Conservation (phyloP, 2,113 vertebrate genomes). For the Carassius gibelio region DNA sequence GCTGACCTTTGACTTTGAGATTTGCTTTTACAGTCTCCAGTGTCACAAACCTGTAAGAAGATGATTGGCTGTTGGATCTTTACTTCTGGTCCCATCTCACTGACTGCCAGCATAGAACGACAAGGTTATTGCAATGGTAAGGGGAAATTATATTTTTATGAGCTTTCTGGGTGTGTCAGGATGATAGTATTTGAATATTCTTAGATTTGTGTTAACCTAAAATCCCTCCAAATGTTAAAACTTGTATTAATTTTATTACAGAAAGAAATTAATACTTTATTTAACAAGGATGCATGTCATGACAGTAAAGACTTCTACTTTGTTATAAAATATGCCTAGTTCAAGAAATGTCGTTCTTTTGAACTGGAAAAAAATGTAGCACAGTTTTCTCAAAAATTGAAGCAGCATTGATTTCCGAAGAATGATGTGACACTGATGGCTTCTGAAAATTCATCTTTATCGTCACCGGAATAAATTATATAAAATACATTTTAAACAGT, state of each 20-base stretch:
- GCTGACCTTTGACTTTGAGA: background rate
- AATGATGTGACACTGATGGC: background rate
- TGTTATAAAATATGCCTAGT: no score
- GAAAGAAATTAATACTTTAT: no score
- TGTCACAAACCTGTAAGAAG: slow-evolving; percentile 80
- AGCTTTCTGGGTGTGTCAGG: background rate
- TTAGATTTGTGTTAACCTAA: no score
- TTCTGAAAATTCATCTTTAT: background rate
- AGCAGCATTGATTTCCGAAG: background rate
- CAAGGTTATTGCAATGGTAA: slow-evolving; percentile 86
- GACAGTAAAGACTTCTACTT: no score
- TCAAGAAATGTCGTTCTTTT: no score
- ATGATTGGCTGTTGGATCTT: slow-evolving; percentile 85
- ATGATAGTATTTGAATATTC: background rate
- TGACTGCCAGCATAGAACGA: slow-evolving; percentile 84
- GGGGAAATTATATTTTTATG: slow-evolving; percentile 38
- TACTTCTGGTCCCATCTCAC: slow-evolving; percentile 81
- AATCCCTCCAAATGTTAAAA: no score
- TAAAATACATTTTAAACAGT: background rate
- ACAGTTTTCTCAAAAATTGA: no score
- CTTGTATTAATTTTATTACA: no score
- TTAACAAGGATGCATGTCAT: no score
- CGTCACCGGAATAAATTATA: no score
- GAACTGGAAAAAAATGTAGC: no score
- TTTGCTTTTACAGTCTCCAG: slow-evolving; percentile 67